phyloP scores from a whole-genome alignment of 2,797 vertebrate genomes.

The Mus minutoides region DNA sequence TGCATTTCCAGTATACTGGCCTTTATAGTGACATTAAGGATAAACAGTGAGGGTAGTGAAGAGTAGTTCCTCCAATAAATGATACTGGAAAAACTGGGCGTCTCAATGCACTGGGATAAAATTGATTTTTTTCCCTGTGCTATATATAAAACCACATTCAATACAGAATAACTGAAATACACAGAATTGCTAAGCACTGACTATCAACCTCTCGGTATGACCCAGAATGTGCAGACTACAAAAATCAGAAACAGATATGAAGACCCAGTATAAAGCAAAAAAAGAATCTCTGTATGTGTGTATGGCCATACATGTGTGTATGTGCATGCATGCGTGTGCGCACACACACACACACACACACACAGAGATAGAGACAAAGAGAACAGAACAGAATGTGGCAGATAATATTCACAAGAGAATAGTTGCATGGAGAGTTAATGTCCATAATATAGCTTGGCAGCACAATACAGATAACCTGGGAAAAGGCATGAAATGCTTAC shows the following conservation, averaged over 20 bases:
- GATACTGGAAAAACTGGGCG: background rate
- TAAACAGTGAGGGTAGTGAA: background rate
- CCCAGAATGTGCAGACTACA: background rate
- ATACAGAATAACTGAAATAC: background rate
- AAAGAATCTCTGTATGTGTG: too few relatives aligned
- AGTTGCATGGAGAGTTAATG: background rate
- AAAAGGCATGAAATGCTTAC: background rate
- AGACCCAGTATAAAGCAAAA: background rate
- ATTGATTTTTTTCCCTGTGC: background rate
- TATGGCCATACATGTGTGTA: background rate
- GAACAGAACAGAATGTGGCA: background rate
- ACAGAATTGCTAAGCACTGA: background rate
- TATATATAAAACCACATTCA: background rate
- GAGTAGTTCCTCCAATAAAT: background rate
- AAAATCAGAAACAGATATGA: background rate
- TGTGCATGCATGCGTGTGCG: too few relatives aligned
- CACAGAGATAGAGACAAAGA: too few relatives aligned
- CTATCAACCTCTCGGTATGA: background rate
- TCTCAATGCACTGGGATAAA: background rate
- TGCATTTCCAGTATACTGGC: background rate
- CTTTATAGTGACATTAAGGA: background rate
- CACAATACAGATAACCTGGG: background rate
- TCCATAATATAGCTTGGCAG: background rate
- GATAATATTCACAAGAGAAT: background rate
- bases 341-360: background rate